These are phyloP conservation scores for Lepidurus apus DNA, from an alignment of 1,140 invertebrate species.

Conservation along the genomic window DNA sequence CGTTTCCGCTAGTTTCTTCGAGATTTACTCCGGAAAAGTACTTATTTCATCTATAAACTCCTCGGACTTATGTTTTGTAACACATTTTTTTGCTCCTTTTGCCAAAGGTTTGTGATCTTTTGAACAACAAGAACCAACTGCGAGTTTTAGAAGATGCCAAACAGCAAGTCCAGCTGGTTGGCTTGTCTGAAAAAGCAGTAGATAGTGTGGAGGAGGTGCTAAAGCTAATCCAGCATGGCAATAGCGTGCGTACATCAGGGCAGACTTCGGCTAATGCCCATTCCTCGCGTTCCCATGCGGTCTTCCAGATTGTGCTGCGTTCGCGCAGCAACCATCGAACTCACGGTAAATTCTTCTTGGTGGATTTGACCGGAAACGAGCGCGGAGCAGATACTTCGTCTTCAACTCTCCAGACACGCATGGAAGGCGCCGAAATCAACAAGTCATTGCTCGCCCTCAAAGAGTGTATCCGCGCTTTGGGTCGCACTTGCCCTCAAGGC, in stretches of 20 bases:
- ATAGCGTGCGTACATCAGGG: conserved; percentile 74
- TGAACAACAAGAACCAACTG: conserved; percentile 85
- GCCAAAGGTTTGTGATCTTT: conserved; percentile 84
- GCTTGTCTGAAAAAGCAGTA: conserved; percentile 78
- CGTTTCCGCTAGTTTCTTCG: conserved; percentile 88
- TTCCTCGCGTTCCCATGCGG: conserved; percentile 89
- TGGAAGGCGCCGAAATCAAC: conserved; percentile 99
- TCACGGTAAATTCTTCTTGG: conserved; percentile 96
- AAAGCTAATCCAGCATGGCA: conserved; percentile 76
- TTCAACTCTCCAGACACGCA: conserved; percentile 87
- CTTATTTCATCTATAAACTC: conserved; percentile 32
- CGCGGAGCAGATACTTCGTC: conserved; percentile 96
- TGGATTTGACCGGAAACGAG: conserved; percentile 98
- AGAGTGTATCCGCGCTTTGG: conserved; percentile 95
- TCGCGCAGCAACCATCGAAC: conserved; percentile 62
- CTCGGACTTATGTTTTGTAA: background rate
- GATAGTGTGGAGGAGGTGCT: conserved; percentile 82
- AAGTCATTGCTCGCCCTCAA: conserved; percentile 94
- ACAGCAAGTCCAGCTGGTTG: conserved; percentile 82
- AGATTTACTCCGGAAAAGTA: conserved; percentile 90
- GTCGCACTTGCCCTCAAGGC: conserved; percentile 85
- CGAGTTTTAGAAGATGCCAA: conserved; percentile 89
- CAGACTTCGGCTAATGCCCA: conserved; percentile 89
- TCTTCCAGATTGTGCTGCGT: conserved; percentile 72
- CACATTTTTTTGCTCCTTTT: conserved; percentile 33